A percentile compares a stretch with the other conserved stretches of the same genome.
These are phyloP conservation scores for Megalops atlanticus DNA, from an alignment of 2,113 vertebrate genomes.

Conservation along the genomic window DNA sequence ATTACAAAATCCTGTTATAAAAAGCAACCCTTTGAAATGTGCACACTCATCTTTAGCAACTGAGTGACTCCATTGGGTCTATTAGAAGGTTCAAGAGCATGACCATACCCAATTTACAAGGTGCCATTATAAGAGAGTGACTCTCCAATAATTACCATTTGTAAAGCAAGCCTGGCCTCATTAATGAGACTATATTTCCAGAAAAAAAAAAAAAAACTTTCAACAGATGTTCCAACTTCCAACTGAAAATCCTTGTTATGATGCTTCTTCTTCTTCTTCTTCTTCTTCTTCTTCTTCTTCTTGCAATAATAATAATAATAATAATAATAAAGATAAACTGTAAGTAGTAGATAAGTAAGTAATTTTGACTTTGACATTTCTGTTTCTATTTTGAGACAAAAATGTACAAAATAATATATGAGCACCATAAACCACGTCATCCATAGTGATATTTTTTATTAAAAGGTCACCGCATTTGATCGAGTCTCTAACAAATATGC, in stretches of 20 bases:
- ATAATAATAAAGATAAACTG: too few species aligned
- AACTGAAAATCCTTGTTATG: too few species aligned
- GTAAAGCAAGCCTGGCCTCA: constrained; percentile 61
- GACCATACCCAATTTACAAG: background rate
- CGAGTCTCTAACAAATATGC: too few species aligned
- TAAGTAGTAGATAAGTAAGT: too few species aligned
- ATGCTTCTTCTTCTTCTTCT: too few species aligned
- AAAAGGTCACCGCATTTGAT: too few species aligned
- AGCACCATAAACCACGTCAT: too few species aligned
- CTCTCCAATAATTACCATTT: constrained; percentile 57
- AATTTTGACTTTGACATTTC: background rate
- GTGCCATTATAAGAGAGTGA: constrained; percentile 16
- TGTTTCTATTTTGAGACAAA: background rate
- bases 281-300: too few species aligned
- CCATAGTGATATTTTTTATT: too few species aligned
- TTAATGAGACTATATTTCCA: constrained; percentile 57
- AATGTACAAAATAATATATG: too few species aligned
- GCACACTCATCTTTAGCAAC: constrained; percentile 4
- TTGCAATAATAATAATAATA: too few species aligned
- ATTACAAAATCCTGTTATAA: constrained; percentile 8
- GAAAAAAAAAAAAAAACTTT: constrained; percentile 37
- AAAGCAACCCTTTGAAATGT: background rate
- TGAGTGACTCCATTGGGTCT: constrained; percentile 7
- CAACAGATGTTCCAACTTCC: background rate
- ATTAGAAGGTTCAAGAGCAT: constrained; percentile 8